Evolutionary conservation across 2,888 invertebrate species (phyloP).

Genomic region (Exocentrus adspersus): DNA sequence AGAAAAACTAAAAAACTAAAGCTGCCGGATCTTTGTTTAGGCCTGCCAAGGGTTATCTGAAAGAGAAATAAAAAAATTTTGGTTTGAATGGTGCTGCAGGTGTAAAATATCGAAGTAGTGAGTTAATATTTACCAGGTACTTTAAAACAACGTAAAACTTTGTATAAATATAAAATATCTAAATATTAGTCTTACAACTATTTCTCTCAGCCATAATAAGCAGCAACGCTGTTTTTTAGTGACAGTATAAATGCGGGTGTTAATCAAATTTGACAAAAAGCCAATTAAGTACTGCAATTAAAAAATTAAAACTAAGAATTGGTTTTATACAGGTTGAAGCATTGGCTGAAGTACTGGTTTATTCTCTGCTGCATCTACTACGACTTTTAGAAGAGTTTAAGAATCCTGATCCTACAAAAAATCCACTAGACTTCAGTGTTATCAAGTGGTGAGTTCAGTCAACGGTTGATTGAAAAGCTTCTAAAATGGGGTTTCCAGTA

Average conservation of each 20-base stretch:
- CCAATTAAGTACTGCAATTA: background rate
- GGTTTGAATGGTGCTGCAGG: background rate
- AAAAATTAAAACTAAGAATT: no score
- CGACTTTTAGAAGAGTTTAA: no score
- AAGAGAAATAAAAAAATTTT: conserved; percentile 38
- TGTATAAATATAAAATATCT: conserved; percentile 21
- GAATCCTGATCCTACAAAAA: no score
- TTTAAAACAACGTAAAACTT: conserved; percentile 28
- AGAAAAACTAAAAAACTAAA: conserved; percentile 42
- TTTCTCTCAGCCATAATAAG: conserved; percentile 18
- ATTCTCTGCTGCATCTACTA: no score
- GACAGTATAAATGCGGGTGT: conserved; percentile 25
- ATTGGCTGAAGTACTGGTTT: no score
- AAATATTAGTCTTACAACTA: conserved; percentile 28
- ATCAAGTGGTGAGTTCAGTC: no score
- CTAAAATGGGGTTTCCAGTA: no score
- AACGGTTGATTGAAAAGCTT: no score
- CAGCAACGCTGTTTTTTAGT: conserved; percentile 14
- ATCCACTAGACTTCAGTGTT: no score
- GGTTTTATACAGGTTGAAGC: no score
- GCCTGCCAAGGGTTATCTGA: conserved; percentile 54
- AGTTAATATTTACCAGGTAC: conserved; percentile 14
- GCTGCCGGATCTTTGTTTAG: conserved; percentile 41
- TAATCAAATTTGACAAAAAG: conserved; percentile 17
- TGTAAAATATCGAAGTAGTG: background rate